These are phyloP conservation scores for Latheticus oryzae DNA, from an alignment of 2,888 invertebrate species.

Conservation along the genomic window DNA sequence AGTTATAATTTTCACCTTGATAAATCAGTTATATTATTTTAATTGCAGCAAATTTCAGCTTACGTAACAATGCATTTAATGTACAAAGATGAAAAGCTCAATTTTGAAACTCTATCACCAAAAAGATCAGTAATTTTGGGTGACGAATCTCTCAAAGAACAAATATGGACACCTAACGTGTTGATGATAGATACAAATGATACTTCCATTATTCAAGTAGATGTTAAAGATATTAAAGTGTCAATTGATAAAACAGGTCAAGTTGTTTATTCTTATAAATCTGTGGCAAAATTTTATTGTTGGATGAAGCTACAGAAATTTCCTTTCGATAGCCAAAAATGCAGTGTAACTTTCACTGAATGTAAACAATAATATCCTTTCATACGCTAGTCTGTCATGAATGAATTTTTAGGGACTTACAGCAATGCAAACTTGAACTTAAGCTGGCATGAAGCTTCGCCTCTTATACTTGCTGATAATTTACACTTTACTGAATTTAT, in stretches of 20 bases:
- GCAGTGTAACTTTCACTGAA: conserved; percentile 83
- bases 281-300: conserved; percentile 85
- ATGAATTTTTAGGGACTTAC: conserved; percentile 79
- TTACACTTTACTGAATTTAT: conserved; percentile 85
- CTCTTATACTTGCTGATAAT: conserved; percentile 80
- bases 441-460: conserved; percentile 80
- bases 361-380: conserved; percentile 71
- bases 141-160: conserved; percentile 75
- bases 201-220: conserved; percentile 82
- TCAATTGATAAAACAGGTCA: conserved; percentile 86
- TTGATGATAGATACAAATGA: conserved; percentile 82
- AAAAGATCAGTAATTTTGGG: conserved; percentile 77
- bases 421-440: conserved; percentile 81
- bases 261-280: conserved; percentile 80
- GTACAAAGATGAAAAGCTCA: conserved; percentile 80
- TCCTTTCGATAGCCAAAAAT: conserved; percentile 87
- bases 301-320: conserved; percentile 89
- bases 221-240: conserved; percentile 81
- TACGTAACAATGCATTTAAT: conserved; percentile 83
- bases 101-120: conserved; percentile 76
- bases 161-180: conserved; percentile 87
- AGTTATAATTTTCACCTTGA: no score
- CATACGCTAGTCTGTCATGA: neutral
- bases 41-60: conserved; percentile 85
- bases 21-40: no score